A percentile compares a stretch with the other conserved stretches of the same genome.
These are phyloP conservation scores for Brachycybe producta DNA, from an alignment of 2,888 invertebrate species.

Conservation along the genomic window DNA sequence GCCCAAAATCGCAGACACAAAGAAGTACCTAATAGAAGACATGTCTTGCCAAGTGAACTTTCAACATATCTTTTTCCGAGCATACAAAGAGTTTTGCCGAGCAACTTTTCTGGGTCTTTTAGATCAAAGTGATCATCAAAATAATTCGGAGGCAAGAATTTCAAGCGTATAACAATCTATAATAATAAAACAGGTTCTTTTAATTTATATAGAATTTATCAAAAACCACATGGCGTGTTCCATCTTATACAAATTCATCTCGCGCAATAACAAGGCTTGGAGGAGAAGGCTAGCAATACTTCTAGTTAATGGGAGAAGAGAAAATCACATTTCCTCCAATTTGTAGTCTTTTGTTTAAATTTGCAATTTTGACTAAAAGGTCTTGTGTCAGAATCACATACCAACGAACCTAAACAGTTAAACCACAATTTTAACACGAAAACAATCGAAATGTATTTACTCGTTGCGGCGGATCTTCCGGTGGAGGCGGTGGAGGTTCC, in stretches of 20 bases:
- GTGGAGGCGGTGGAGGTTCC: slow-evolving; percentile 19
- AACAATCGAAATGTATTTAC: slow-evolving; percentile 19
- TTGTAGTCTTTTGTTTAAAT: too few species aligned
- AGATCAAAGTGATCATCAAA: slow-evolving; percentile 87
- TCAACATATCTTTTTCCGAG: slow-evolving; percentile 25
- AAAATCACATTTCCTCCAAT: too few species aligned
- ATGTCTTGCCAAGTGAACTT: slow-evolving; percentile 26
- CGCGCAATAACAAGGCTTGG: too few species aligned
- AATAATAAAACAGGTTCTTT: slow-evolving; percentile 15
- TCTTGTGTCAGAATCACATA: too few species aligned
- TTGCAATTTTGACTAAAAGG: too few species aligned
- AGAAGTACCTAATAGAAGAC: slow-evolving; percentile 32
- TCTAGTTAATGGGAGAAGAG: slow-evolving; percentile 9
- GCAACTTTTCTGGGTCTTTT: slow-evolving; percentile 49
- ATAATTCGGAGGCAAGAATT: slow-evolving; percentile 63
- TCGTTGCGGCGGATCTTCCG: slow-evolving; percentile 29
- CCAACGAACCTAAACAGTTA: too few species aligned
- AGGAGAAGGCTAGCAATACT: too few species aligned
- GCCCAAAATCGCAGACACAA: too few species aligned
- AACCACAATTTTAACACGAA: too few species aligned
- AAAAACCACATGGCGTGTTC: too few species aligned
- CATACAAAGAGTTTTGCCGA: slow-evolving; percentile 63
- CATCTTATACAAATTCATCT: too few species aligned
- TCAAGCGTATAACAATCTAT: slow-evolving; percentile 55
- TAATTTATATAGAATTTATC: slow-evolving; percentile 1